Conservation (phyloP, 2,113 vertebrate species). For the Anarhynchus alexandrinus region DNA sequence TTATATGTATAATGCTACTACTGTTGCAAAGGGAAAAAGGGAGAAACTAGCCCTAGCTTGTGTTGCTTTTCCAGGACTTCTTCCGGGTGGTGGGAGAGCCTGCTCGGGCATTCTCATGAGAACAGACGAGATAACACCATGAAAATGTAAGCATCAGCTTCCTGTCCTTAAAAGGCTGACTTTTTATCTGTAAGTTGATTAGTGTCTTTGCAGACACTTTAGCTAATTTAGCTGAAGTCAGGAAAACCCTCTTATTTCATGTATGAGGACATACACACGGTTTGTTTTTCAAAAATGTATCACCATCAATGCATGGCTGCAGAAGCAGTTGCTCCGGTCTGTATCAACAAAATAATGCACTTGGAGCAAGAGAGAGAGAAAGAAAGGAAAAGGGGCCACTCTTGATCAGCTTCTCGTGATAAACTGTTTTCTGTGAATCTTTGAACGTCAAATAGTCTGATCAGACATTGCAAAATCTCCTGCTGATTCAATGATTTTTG, state of each 20-base stretch:
- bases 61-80: background rate
- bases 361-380: background rate
- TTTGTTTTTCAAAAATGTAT: background rate
- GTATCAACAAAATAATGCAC: background rate
- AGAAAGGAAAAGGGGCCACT: background rate
- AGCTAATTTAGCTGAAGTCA: background rate
- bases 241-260: background rate
- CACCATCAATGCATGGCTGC: accelerated
- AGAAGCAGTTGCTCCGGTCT: background rate
- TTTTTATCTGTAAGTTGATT: background rate
- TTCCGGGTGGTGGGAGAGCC: background rate
- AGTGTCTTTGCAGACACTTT: background rate
- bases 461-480: background rate
- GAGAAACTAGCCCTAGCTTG: background rate
- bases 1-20: background rate
- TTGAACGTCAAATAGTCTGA: background rate
- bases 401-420: background rate
- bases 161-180: background rate
- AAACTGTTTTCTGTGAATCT: background rate
- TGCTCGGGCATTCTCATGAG: background rate
- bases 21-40: background rate
- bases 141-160: background rate
- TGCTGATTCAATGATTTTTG: constrained; percentile 12
- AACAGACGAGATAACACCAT: background rate
- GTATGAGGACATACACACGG: accelerated